A percentile compares a stretch with the other conserved stretches of the same genome.
phyloP scores from a whole-genome alignment of 1,140 invertebrate genomes.

The Wiebesia pumilae region DNA sequence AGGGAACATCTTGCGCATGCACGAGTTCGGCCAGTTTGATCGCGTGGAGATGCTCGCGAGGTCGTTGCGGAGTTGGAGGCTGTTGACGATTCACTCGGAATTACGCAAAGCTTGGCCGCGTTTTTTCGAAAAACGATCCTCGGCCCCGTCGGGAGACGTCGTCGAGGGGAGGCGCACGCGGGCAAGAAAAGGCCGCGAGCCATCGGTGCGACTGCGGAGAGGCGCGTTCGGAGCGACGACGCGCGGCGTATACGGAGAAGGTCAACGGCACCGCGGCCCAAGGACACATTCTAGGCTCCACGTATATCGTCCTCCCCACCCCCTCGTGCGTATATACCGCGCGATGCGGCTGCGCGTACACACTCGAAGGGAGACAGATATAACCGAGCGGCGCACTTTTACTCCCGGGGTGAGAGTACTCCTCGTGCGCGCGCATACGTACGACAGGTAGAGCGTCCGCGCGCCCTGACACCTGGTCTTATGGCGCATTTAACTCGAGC shows the following conservation, averaged over 20 bases:
- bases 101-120: not conserved
- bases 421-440: not conserved
- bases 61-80: no score
- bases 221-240: not conserved
- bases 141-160: not conserved
- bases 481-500: not conserved
- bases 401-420: not conserved
- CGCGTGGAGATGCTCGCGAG: not conserved
- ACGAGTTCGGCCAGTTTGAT: no score
- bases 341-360: not conserved
- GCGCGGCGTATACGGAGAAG: slow-evolving; percentile 31
- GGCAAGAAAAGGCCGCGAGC: not conserved
- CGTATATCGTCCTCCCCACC: not conserved
- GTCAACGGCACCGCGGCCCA: slow-evolving; percentile 59
- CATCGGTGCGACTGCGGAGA: not conserved
- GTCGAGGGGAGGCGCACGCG: not conserved
- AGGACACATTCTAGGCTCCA: slow-evolving; percentile 50
- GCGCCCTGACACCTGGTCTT: no score
- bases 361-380: not conserved
- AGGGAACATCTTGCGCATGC: no score
- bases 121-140: not conserved
- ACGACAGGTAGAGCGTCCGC: not conserved
- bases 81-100: not conserved
- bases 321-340: slow-evolving; percentile 4
- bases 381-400: slow-evolving; percentile 12